Base-by-base conservation (phyloP, 2,113 vertebrate genomes). In the Turnix velox region DNA sequence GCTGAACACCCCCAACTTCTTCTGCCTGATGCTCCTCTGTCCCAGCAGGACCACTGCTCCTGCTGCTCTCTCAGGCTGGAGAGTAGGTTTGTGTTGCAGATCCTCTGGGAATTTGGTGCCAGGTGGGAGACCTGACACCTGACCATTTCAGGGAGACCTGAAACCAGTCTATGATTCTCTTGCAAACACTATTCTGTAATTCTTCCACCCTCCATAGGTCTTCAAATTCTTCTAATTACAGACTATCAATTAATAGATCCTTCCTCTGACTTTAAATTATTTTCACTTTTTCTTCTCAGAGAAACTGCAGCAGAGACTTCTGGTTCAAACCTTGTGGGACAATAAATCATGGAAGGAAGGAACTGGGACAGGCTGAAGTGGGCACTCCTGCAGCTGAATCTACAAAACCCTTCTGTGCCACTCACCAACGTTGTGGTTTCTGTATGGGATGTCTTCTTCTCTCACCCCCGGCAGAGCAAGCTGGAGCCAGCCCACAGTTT, bases 101-200 rank as follows among this genome's bases (percentile, higher is more conserved):
- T n/a, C n/a, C n/a, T n/a, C n/a, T n/a, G n/a, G n/a, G n/a, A n/a
- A n/a, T n/a, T n/a, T n/a, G n/a, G n/a, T n/a, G n/a, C n/a, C n/a
- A n/a, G n/a, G n/a, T n/a, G n/a, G n/a, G n/a, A n/a, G n/a, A n/a
- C n/a, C n/a, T n/a, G n/a, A n/a, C n/a, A n/a, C n/a, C n/a, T n/a
- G n/a, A n/a, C n/a, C n/a, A n/a, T n/a, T n/a, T n/a, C n/a, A n/a
- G n/a, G n/a, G n/a, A n/a, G n/a, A n/a, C n/a, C n/a, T n/a, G n/a
- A n/a, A n/a, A n/a, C n/a, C n/a, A n/a, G n/a, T n/a, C 27, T 48
- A 46, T 9, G 1, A 40, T 30, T 31, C 2, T 0, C 33, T n/a
- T 30, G 19, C 23, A 24, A 43, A 59, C 28, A 5, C 45, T 18
- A 3, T 18, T 33, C 62, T 25, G 28, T n/a, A 2, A 2, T 12